Conservation (phyloP, 2,888 invertebrate species). For the Mamestra brassicae region DNA sequence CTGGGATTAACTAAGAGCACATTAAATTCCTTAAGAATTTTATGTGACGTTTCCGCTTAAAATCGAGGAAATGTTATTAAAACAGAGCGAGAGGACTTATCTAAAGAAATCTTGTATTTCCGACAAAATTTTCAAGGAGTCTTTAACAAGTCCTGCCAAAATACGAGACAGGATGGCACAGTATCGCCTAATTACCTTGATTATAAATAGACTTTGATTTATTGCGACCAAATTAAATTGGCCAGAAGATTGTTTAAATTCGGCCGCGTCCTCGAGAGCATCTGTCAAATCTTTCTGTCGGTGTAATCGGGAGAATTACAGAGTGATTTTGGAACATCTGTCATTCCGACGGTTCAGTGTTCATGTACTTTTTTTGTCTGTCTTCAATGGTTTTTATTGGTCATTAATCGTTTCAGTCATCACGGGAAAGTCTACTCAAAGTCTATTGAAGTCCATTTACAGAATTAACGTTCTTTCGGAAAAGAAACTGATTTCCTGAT, state of each 20-base stretch:
- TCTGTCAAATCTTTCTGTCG: constrained; percentile 57
- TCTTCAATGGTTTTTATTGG: constrained; percentile 15
- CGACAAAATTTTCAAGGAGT: neutral
- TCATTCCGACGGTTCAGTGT: constrained; percentile 30
- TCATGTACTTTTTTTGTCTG: constrained; percentile 11
- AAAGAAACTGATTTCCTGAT: neutral
- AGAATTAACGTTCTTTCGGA: constrained; percentile 8
- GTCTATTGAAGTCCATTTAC: neutral
- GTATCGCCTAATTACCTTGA: constrained; percentile 37
- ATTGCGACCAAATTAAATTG: constrained; percentile 52
- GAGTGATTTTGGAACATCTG: constrained; percentile 56
- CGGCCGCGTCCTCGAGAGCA: constrained; percentile 35
- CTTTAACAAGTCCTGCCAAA: neutral
- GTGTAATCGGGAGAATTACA: constrained; percentile 57
- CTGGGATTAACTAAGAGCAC: neutral
- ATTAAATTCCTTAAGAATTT: constrained; percentile 5
- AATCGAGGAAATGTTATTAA: neutral
- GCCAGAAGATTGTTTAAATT: constrained; percentile 48
- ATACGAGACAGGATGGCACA: neutral
- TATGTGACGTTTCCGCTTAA: neutral
- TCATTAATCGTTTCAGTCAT: constrained; percentile 30
- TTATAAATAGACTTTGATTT: constrained; percentile 46
- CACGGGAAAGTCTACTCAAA: neutral
- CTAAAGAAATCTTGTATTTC: neutral
- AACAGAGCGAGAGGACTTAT: neutral